Conservation (phyloP, 2,797 vertebrate species). For the Cyclopterus lumpus region DNA sequence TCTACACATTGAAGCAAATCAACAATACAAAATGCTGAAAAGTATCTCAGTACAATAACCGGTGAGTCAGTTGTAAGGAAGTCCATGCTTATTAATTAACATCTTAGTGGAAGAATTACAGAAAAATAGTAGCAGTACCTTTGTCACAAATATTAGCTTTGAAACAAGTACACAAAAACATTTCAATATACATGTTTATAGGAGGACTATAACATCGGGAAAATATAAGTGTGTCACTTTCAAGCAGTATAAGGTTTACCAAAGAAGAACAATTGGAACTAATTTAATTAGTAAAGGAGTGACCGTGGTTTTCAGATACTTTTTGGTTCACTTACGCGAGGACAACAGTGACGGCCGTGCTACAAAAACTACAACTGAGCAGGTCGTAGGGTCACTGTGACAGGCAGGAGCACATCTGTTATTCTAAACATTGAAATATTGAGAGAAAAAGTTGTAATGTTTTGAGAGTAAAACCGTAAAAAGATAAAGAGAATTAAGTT, state of each 20-base stretch:
- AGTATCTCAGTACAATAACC: conserved; percentile 44
- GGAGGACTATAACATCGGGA: conserved; percentile 57
- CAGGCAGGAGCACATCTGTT: background rate
- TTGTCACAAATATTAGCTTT: conserved; percentile 73
- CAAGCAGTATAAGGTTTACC: conserved; percentile 29
- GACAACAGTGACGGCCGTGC: too few species aligned
- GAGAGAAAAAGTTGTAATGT: background rate
- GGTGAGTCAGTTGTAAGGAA: conserved; percentile 42
- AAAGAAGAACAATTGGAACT: background rate
- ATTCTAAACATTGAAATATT: background rate
- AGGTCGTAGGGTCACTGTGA: background rate
- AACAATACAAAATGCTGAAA: too few species aligned
- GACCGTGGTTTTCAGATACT: conserved; percentile 57
- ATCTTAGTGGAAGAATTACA: conserved; percentile 52
- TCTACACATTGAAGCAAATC: too few species aligned
- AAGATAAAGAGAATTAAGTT: background rate
- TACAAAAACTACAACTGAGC: background rate
- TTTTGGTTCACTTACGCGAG: too few species aligned
- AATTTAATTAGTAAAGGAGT: conserved; percentile 30
- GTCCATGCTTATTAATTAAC: conserved; percentile 45
- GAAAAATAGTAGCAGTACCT: conserved; percentile 69
- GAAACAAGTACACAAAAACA: conserved; percentile 64
- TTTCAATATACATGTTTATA: conserved; percentile 67
- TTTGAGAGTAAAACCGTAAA: background rate
- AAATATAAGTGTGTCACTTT: conserved; percentile 75